These are phyloP conservation scores for Teleogryllus oceanicus DNA, from an alignment of 2,888 invertebrate genomes.

Conservation along the genomic window DNA sequence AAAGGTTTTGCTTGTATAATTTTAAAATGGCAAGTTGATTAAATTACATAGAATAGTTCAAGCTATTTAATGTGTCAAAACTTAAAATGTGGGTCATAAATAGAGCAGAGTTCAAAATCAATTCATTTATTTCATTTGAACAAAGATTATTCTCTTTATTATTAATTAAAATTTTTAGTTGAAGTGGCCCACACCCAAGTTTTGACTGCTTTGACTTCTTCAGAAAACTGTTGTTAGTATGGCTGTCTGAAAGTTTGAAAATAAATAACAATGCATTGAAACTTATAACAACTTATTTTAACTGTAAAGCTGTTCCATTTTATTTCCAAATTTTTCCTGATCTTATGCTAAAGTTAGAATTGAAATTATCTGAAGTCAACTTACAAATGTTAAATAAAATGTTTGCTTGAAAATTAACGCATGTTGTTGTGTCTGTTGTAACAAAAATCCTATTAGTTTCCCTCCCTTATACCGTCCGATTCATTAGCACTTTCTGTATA, in stretches of 20 bases:
- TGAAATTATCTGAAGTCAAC: too few species aligned
- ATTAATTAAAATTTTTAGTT: too few species aligned
- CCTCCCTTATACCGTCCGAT: too few species aligned
- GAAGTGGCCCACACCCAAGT: background rate
- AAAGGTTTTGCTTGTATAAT: too few species aligned
- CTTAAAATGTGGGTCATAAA: background rate
- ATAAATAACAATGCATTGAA: conserved; percentile 9
- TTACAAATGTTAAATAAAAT: too few species aligned
- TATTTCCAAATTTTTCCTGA: background rate
- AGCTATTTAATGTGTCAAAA: background rate
- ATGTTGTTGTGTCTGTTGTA: too few species aligned
- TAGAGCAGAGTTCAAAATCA: too few species aligned
- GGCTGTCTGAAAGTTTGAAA: background rate
- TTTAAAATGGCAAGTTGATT: background rate
- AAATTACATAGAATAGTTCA: background rate
- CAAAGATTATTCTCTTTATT: background rate
- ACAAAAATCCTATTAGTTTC: too few species aligned
- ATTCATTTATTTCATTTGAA: background rate
- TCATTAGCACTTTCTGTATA: too few species aligned
- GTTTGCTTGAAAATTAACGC: too few species aligned
- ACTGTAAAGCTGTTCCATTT: background rate
- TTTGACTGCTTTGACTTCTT: background rate
- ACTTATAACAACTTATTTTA: background rate
- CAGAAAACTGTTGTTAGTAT: background rate
- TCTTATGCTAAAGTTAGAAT: background rate